Percentiles rank a stretch among this genome's conserved stretches.
phyloP scores from a whole-genome alignment of 2,113 vertebrate genomes.

The Agelaius phoeniceus region DNA sequence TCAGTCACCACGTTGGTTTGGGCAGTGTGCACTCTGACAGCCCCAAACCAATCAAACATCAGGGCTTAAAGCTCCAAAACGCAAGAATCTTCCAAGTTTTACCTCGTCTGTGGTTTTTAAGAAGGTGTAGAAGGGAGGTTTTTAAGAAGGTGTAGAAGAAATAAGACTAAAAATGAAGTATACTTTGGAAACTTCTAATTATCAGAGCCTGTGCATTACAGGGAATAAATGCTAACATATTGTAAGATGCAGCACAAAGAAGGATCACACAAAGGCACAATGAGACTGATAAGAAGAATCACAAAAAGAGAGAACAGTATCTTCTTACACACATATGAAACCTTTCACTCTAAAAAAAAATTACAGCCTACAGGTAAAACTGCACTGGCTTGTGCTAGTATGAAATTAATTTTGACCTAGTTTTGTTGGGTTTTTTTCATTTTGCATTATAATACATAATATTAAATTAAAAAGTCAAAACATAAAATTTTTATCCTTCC shows the following conservation, averaged over 20 bases:
- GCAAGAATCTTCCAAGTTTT: neutral
- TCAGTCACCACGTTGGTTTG: neutral
- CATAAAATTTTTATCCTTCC: neutral
- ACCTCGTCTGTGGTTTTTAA: neutral
- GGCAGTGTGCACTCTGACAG: neutral
- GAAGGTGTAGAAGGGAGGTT: neutral
- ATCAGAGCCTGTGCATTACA: neutral
- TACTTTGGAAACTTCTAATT: neutral
- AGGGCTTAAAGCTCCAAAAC: neutral
- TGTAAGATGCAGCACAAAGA: neutral
- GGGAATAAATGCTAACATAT: neutral
- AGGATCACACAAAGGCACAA: neutral
- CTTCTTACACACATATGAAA: neutral
- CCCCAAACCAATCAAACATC: neutral
- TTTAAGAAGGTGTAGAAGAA: neutral
- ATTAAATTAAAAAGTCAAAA: constrained; percentile 41
- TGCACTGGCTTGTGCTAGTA: neutral
- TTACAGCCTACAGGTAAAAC: constrained; percentile 31
- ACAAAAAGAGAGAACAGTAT: neutral
- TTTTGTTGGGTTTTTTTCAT: neutral
- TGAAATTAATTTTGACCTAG: constrained; percentile 44
- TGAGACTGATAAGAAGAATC: constrained; percentile 9
- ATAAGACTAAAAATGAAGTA: neutral
- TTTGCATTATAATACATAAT: constrained; percentile 21
- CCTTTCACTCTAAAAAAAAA: constrained; percentile 16